phyloP scores from a whole-genome alignment of 2,113 vertebrate species.

The Gymnobelideus leadbeateri region DNA sequence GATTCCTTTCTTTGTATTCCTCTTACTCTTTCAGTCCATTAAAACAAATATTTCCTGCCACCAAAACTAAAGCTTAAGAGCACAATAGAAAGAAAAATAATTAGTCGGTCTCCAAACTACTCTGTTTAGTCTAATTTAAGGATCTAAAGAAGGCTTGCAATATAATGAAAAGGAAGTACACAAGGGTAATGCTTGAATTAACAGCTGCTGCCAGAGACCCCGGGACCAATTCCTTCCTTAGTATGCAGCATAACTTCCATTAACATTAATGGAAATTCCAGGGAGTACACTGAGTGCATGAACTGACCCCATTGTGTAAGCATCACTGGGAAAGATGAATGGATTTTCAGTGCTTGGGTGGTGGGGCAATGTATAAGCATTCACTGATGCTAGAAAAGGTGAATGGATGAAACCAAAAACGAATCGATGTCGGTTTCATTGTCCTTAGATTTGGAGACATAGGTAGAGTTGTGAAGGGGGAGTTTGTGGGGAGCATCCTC shows the following conservation, averaged over 20 bases:
- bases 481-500: neutral
- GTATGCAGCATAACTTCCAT: slow-evolving; percentile 27
- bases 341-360: slow-evolving; percentile 33
- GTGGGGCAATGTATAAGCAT: slow-evolving; percentile 35
- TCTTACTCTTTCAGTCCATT: neutral
- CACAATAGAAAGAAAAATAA: slow-evolving; percentile 28
- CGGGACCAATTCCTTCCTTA: slow-evolving; percentile 34
- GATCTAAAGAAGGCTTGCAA: slow-evolving; percentile 38
- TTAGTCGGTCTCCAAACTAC: slow-evolving; percentile 7
- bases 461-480: neutral
- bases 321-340: slow-evolving; percentile 36
- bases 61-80: neutral
- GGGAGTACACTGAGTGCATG: slow-evolving; percentile 53
- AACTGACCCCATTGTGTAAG: slow-evolving; percentile 45
- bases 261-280: slow-evolving; percentile 34
- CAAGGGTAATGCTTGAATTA: slow-evolving; percentile 48
- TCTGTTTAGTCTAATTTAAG: slow-evolving; percentile 39
- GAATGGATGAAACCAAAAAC: neutral
- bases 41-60: slow-evolving; percentile 20
- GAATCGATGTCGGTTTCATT: neutral
- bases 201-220: slow-evolving; percentile 35
- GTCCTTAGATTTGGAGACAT: neutral
- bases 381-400: neutral
- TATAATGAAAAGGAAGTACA: slow-evolving; percentile 41
- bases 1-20: neutral